Evolutionary conservation across 2,113 vertebrate species (phyloP).

Genomic region (Pterocles gutturalis): DNA sequence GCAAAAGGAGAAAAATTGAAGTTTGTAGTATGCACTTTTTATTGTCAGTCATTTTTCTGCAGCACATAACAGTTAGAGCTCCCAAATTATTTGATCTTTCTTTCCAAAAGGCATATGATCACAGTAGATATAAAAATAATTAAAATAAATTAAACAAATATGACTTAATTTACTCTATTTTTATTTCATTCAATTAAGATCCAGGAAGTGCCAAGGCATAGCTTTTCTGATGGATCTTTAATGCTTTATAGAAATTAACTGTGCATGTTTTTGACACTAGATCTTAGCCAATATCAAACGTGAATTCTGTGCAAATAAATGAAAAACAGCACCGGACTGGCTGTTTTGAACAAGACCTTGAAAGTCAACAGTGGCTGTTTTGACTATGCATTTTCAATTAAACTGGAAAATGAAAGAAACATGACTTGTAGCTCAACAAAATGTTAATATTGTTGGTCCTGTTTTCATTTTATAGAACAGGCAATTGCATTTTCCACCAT

Average conservation of each 20-base stretch:
- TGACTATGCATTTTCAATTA: not conserved
- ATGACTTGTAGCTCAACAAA: not conserved
- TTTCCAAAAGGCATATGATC: not conserved
- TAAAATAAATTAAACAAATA: not conserved
- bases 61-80: not conserved
- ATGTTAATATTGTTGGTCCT: not conserved
- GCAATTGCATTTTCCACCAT: not conserved
- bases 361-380: not conserved
- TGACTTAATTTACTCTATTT: not conserved
- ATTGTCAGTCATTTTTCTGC: not conserved
- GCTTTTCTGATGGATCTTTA: not conserved
- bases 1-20: not conserved
- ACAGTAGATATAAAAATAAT: not conserved
- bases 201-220: not conserved
- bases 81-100: not conserved
- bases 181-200: not conserved
- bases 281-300: not conserved
- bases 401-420: not conserved
- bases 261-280: not conserved
- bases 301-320: not conserved
- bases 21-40: not conserved
- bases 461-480: not conserved
- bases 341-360: not conserved
- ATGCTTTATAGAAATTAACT: not conserved
- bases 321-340: not conserved